Conservation (phyloP, 2,113 vertebrate species). For the Eira barbara region DNA sequence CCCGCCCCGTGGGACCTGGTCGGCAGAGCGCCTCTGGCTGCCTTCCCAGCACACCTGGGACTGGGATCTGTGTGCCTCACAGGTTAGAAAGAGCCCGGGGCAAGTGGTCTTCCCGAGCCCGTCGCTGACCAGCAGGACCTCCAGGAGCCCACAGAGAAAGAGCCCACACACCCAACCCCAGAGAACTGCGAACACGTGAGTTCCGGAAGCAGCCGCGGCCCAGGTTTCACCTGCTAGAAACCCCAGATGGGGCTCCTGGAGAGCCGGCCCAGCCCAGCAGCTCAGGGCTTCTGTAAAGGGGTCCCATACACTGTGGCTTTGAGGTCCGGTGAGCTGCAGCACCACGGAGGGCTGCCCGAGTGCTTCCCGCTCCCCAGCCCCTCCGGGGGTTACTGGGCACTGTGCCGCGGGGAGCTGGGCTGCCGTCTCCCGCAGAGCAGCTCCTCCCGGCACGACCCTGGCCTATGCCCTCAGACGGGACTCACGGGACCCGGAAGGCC, state of each 20-base stretch:
- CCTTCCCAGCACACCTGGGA: not conserved
- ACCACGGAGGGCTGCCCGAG: rapidly evolving
- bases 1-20: not conserved
- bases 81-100: not conserved
- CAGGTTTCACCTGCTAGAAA: not conserved
- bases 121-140: not conserved
- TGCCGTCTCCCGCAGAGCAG: not conserved
- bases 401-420: rapidly evolving
- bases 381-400: no score
- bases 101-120: not conserved
- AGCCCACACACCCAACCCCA: not conserved
- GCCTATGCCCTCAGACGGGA: not conserved
- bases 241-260: not conserved
- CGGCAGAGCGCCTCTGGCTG: not conserved
- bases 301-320: not conserved
- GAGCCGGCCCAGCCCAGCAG: rapidly evolving
- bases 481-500: no score
- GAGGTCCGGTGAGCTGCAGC: not conserved
- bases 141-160: no score
- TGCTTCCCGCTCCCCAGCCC: not conserved
- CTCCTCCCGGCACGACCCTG: rapidly evolving
- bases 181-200: not conserved
- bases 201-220: not conserved
- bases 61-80: not conserved
- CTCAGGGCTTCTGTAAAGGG: not conserved